Percentiles rank a stretch among this genome's conserved stretches.
Conservation (phyloP, 2,113 vertebrate species). For the Poeciliopsis occidentalis region DNA sequence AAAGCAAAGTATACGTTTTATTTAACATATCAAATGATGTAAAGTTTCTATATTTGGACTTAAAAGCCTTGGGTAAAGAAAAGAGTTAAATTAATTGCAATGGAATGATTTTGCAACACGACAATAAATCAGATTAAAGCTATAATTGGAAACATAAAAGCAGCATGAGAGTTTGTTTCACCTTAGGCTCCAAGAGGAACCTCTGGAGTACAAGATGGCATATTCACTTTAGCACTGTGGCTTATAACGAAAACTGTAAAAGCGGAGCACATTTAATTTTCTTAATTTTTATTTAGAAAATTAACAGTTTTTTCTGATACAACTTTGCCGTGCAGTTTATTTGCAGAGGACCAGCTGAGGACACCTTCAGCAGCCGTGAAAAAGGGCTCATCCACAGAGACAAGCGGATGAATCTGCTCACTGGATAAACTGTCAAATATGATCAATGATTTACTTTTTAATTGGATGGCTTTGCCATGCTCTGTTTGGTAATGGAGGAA, state of each 20-base stretch:
- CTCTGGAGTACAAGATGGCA: conserved; percentile 30
- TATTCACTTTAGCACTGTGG: conserved; percentile 43
- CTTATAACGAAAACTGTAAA: conserved; percentile 33
- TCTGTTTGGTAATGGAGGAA: conserved; percentile 28
- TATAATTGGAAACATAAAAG: conserved; percentile 51
- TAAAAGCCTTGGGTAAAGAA: neutral
- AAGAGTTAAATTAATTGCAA: conserved; percentile 20
- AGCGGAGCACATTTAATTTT: conserved; percentile 13
- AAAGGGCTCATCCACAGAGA: conserved; percentile 22
- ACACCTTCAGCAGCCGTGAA: conserved; percentile 12
- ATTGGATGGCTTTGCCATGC: conserved; percentile 19
- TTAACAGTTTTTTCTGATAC: neutral
- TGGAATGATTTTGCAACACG: conserved; percentile 40
- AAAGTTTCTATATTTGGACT: no score
- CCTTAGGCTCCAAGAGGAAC: conserved; percentile 38
- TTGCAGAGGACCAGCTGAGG: neutral
- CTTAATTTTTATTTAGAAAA: neutral
- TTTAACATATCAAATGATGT: conserved; percentile 1
- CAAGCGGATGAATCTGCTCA: conserved; percentile 14
- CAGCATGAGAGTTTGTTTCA: conserved; percentile 35
- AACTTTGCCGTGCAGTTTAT: conserved; percentile 19
- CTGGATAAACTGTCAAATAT: conserved; percentile 5
- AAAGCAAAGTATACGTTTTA: neutral
- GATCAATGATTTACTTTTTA: conserved; percentile 18
- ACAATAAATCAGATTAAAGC: conserved; percentile 55